These are phyloP conservation scores for Pogoniulus pusillus DNA, from an alignment of 2,797 vertebrate genomes.

Conservation along the genomic window DNA sequence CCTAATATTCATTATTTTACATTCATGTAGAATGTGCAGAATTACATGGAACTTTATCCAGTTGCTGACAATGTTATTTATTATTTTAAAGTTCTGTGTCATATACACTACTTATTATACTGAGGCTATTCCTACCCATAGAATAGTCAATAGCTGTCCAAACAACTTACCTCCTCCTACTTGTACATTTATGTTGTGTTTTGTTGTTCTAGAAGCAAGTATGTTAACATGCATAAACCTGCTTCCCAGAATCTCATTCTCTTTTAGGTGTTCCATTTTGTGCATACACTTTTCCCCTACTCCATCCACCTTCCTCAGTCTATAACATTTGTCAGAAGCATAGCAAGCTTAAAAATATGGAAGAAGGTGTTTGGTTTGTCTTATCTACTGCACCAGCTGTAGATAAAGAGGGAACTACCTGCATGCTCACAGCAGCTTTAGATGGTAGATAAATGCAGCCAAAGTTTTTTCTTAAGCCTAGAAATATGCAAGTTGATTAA, in stretches of 20 bases:
- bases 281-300: not conserved
- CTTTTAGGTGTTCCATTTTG: constrained; percentile 46
- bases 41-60: not conserved
- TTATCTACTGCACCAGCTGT: not conserved
- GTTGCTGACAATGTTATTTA: not conserved
- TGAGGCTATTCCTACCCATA: not conserved
- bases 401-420: not conserved
- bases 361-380: not conserved
- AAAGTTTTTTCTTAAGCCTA: no score
- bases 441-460: not conserved
- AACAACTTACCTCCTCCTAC: not conserved
- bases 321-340: not conserved
- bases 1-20: not conserved
- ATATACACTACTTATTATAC: not conserved
- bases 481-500: no score
- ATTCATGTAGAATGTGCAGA: not conserved
- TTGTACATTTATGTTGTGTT: not conserved
- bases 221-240: not conserved
- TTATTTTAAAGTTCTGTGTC: not conserved
- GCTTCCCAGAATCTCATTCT: not conserved
- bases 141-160: not conserved
- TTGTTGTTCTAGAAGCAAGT: not conserved
- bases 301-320: not conserved
- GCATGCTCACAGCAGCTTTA: not conserved
- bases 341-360: not conserved